phyloP scores from a whole-genome alignment of 2,113 vertebrate genomes.

The Hippoglossus stenolepis region DNA sequence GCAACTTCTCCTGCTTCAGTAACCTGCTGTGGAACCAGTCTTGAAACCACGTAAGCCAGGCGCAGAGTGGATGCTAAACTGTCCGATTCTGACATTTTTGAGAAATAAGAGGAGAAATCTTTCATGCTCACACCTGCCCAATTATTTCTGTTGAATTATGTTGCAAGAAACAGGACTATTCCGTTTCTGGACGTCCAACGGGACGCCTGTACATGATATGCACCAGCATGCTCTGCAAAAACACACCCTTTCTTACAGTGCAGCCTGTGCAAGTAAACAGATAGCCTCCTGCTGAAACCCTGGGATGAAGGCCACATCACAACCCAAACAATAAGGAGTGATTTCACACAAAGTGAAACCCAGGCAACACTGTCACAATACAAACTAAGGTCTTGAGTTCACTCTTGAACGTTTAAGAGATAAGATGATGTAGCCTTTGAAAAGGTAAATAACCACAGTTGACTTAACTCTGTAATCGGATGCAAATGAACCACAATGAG shows the following conservation, averaged over 20 bases:
- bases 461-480: background rate
- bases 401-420: too few species aligned
- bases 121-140: background rate
- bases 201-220: background rate
- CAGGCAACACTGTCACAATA: too few species aligned
- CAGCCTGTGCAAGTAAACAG: background rate
- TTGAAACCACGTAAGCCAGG: background rate
- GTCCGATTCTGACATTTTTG: background rate
- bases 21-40: background rate
- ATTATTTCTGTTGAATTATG: background rate
- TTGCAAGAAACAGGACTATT: constrained; percentile 17
- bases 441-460: background rate
- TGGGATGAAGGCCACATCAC: constrained; percentile 5
- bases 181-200: background rate
- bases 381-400: too few species aligned
- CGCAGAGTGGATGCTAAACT: background rate
- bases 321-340: background rate
- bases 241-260: background rate
- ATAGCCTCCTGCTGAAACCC: too few species aligned
- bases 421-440: background rate
- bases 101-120: background rate
- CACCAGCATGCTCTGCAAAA: background rate
- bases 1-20: background rate
- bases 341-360: too few species aligned
- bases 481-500: constrained; percentile 1